Evolutionary conservation across 2,888 invertebrate genomes (phyloP).

Genomic region (Axea sp.): DNA sequence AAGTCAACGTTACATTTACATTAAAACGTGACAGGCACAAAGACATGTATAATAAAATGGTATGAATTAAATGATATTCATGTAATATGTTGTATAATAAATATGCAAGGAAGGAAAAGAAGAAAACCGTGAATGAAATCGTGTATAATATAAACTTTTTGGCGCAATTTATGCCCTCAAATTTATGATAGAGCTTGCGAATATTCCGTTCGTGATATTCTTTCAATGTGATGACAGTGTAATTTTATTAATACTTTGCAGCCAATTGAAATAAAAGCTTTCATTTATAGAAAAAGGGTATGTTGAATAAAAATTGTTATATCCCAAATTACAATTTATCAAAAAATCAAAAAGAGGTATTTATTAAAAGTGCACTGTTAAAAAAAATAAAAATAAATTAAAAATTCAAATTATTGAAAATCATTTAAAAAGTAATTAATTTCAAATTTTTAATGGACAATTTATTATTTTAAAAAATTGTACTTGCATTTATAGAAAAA

Average conservation of each 20-base stretch:
- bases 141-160: constrained; percentile 43
- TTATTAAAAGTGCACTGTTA: too few relatives aligned
- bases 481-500: too few relatives aligned
- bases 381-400: too few relatives aligned
- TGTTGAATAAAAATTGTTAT: too few relatives aligned
- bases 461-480: too few relatives aligned
- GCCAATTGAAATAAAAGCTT: constrained; percentile 55
- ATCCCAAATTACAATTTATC: too few relatives aligned
- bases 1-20: constrained; percentile 38
- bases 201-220: constrained; percentile 47
- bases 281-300: constrained; percentile 58
- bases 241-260: constrained; percentile 57
- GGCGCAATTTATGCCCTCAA: constrained; percentile 28
- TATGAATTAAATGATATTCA: constrained; percentile 40
- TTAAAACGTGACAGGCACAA: constrained; percentile 46
- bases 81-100: constrained; percentile 60
- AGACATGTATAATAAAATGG: constrained; percentile 42
- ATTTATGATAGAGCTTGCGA: constrained; percentile 46
- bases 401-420: too few relatives aligned
- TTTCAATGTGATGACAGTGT: constrained; percentile 52
- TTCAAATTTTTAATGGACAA: too few relatives aligned
- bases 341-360: too few relatives aligned
- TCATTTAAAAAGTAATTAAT: too few relatives aligned
- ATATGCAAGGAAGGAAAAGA: background rate
- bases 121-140: constrained; percentile 5